Base-by-base conservation (phyloP, 2,113 vertebrate genomes). In the Pandion haliaetus region DNA sequence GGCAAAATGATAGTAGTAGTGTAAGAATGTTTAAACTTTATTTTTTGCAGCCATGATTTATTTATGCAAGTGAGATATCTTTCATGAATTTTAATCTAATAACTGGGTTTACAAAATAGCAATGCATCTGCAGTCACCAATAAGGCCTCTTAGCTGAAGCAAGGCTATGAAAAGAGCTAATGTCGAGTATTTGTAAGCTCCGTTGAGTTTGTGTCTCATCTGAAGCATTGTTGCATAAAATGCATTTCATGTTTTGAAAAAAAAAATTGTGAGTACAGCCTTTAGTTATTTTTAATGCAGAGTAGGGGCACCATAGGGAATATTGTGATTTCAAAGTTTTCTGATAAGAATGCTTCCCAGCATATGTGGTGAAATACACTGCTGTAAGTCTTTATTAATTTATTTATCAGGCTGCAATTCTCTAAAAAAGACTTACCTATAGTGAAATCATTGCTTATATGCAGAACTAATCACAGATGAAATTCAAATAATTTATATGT, bases 11-110 rank as follows among this genome's bases (percentile, higher is more conserved):
- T 94, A 95, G 97, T 92, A 94, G 45, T 63, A 81, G 86, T 91
- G 82, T 97, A 94, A 90, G 93, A 93, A 90, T 97, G 45, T 97
- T 97, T 98, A 98, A 98, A 97, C 94, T 97, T 97, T 96, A 95
- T 86, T 98, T 98, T 82, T 97, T 97, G 86, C 90, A 94, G 90
- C 96, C 96, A 97, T 97, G 95, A 97, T 98, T 97, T 98, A 97
- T 98, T 97, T 98, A 98, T 86, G 88, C 96, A 98, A 97, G 97
- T 93, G 96, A 97, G 95, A 92, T 58, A 67, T 82, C 85, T 95
- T 97, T 97, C 95, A 97, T 97, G 88, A 96, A 98, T 98, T 97
- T 97, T 97, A 98, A 98, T 98, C 84, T 73, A 69, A 98, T 97
- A 97, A 86, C 57, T 84, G 91, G 11, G 20, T 95, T 97, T 97